Evolutionary conservation across 2,888 invertebrate species (phyloP).

Genomic region (Drosophila neotestacea): DNA sequence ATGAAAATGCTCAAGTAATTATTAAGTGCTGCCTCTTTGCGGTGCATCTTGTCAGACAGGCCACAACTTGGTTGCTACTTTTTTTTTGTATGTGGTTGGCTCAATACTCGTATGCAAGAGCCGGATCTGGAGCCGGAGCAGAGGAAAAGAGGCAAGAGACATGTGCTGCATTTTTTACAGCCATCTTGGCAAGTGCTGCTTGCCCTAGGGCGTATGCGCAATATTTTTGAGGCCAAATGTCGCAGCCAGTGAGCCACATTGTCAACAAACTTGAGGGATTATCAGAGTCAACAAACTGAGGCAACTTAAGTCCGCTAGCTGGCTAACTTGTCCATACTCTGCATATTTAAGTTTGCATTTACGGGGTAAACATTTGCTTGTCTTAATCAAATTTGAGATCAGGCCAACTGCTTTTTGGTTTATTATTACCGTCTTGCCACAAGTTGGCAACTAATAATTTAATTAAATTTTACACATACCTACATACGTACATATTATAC

Average conservation of each 20-base stretch:
- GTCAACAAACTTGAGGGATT: slow-evolving; percentile 82
- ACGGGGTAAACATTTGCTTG: slow-evolving; percentile 58
- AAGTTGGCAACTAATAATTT: slow-evolving; percentile 68
- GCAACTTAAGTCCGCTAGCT: slow-evolving; percentile 49
- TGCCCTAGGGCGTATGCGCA: slow-evolving; percentile 62
- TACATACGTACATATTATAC: slow-evolving; percentile 20
- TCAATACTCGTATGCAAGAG: slow-evolving; percentile 35
- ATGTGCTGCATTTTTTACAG: slow-evolving; percentile 43
- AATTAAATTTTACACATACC: slow-evolving; percentile 54
- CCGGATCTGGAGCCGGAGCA: not conserved
- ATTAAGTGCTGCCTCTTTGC: slow-evolving; percentile 77
- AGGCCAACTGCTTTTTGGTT: slow-evolving; percentile 28
- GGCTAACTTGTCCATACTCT: slow-evolving; percentile 48
- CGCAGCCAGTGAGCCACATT: slow-evolving; percentile 61
- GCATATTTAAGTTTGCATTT: slow-evolving; percentile 70
- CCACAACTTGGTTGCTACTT: slow-evolving; percentile 41
- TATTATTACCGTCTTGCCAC: slow-evolving; percentile 41
- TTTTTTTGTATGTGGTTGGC: slow-evolving; percentile 26
- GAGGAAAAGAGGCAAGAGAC: slow-evolving; percentile 8
- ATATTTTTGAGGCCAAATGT: slow-evolving; percentile 64
- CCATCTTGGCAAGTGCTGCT: slow-evolving; percentile 40
- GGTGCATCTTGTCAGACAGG: slow-evolving; percentile 44
- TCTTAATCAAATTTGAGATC: slow-evolving; percentile 64
- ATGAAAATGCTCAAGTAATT: slow-evolving; percentile 79
- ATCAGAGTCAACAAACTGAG: slow-evolving; percentile 78